Evolutionary conservation across 2,888 invertebrate genomes (phyloP).

Genomic region (Proisotoma minuta): DNA sequence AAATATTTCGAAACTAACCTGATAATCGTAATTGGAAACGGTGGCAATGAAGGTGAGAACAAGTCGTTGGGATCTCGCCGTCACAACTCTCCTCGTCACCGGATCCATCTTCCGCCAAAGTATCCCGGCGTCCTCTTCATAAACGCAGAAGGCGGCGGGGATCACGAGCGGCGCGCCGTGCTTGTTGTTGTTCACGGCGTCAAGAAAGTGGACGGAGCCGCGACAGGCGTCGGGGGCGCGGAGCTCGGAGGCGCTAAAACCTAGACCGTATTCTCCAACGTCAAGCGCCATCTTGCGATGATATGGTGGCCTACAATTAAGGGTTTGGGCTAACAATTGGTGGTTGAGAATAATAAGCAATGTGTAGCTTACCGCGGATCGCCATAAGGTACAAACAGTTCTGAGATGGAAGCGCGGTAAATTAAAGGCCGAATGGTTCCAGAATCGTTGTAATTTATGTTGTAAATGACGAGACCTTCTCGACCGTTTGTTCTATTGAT

Average conservation of each 20-base stretch:
- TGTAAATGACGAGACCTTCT: slow-evolving; percentile 29
- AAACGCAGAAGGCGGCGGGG: slow-evolving; percentile 21
- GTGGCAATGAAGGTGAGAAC: slow-evolving; percentile 6
- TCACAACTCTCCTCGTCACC: slow-evolving; percentile 1
- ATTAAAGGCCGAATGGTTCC: slow-evolving; percentile 16
- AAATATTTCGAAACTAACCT: too few species aligned
- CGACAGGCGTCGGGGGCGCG: slow-evolving; percentile 15
- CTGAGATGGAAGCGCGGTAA: slow-evolving; percentile 29
- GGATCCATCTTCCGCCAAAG: slow-evolving; percentile 28
- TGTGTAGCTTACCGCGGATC: slow-evolving; percentile 15
- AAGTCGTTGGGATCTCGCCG: slow-evolving; percentile 19
- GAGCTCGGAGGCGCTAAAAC: slow-evolving; percentile 13
- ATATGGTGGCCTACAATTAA: slow-evolving; percentile 20
- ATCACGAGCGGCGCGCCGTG: slow-evolving; percentile 13
- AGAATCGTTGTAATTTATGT: slow-evolving; percentile 19
- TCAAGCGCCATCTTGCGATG: slow-evolving; percentile 30
- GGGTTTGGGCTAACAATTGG: background rate
- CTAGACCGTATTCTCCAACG: slow-evolving; percentile 32
- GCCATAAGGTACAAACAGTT: slow-evolving; percentile 29
- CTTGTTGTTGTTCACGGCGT: slow-evolving; percentile 10
- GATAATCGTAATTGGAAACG: slow-evolving; percentile 32
- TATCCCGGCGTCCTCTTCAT: slow-evolving; percentile 31
- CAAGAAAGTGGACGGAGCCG: slow-evolving; percentile 24
- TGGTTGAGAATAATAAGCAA: too few species aligned
- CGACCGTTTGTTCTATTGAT: slow-evolving; percentile 15